Evolutionary conservation across 2,113 vertebrate genomes (phyloP).

Genomic region (Mirza zaza): DNA sequence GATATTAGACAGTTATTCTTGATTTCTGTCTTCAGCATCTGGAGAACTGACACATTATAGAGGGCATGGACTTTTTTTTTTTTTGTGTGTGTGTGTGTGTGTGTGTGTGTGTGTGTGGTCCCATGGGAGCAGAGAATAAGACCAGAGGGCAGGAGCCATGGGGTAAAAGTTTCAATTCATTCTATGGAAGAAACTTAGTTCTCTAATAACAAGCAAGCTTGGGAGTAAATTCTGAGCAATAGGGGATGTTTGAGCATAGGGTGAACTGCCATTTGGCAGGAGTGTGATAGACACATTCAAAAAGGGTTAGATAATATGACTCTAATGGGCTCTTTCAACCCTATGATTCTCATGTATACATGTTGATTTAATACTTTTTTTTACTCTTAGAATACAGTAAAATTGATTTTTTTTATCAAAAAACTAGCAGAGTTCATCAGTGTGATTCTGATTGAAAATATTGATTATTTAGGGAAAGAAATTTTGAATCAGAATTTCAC

Average conservation of each 20-base stretch:
- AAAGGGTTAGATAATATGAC: neutral
- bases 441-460: conserved; percentile 37
- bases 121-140: neutral
- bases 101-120: neutral
- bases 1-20: neutral
- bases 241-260: neutral
- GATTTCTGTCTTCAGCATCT: neutral
- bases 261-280: neutral
- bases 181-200: neutral
- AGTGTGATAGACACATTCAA: neutral
- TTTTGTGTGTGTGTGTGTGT: no score
- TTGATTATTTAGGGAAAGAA: neutral
- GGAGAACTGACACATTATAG: neutral
- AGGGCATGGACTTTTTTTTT: neutral
- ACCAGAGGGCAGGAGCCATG: neutral
- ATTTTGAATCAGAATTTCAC: neutral
- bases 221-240: neutral
- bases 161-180: neutral
- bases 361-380: neutral
- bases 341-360: neutral
- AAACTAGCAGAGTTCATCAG: neutral
- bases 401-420: neutral
- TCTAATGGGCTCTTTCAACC: neutral
- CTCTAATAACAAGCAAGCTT: neutral
- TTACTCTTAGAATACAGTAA: neutral